Base-by-base conservation (phyloP, 2,888 invertebrate species). In the Eurytoma californica region DNA sequence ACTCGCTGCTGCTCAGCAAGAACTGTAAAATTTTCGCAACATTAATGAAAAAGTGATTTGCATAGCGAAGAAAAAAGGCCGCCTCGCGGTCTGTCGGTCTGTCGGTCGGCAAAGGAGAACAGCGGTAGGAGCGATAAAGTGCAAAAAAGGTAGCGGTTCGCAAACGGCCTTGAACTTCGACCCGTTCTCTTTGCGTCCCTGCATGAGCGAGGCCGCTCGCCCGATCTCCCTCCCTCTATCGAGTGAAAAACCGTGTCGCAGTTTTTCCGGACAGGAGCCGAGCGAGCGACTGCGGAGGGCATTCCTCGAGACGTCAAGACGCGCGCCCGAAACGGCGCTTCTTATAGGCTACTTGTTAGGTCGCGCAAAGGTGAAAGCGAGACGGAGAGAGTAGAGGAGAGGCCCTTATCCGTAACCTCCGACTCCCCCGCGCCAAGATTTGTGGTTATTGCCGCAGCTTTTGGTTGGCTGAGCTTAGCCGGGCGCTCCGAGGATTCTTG, bases 261-360 rank as follows among this genome's bases (percentile, higher is more conserved):
- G 88, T 89, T 89, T 89, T 89, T 89, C 88, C 88, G 83, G 82
- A 84, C 82, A 72, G 28, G n/a, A n/a, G n/a, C n/a, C n/a, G 28
- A 79, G 84, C 84, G 65, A 14, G 65, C 65, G 47, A 65, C n/a
- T n/a, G n/a, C n/a, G 65, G n/a, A 65, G 65, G 65, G 65, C 65
- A 65, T 65, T 65, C 65, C 65, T 65, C 79, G 85, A 84, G 86
- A 87, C 86, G 87, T 30, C 30, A 30, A 30, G 30, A 30, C 30
- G 30, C 30, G 30, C 30, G 30, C 30, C 30, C 30, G 30, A 30
- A 30, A 30, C 87, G 87, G 85, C 85, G 87, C 87, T 89, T 89
- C 89, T 89, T 89, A 88, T 87, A 85, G 86, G 87, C 89, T 88
- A 89, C 89, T 89, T 89, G 89, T 89, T 89, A 89, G 88, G 87